Conservation (phyloP, 2,113 vertebrate species). For the Centropus bengalensis region DNA sequence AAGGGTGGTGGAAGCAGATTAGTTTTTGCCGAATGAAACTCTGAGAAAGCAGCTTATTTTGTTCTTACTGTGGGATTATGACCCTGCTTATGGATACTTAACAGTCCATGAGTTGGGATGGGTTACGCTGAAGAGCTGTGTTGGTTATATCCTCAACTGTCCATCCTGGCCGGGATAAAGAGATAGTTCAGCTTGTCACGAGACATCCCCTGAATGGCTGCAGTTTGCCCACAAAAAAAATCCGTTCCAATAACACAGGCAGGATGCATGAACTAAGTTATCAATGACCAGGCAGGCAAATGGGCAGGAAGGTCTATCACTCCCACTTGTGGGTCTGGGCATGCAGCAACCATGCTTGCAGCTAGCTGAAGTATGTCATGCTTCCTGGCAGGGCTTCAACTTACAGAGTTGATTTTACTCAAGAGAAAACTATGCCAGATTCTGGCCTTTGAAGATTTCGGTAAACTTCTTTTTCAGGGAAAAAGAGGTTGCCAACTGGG, state of each 20-base stretch:
- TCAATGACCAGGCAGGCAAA: rapidly evolving
- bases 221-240: rapidly evolving
- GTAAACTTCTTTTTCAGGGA: constrained; percentile 46
- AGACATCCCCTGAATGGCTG: neutral
- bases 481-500: constrained; percentile 41
- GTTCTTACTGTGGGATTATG: neutral
- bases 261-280: rapidly evolving
- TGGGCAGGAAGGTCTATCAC: neutral
- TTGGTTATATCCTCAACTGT: rapidly evolving
- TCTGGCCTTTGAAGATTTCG: constrained; percentile 55
- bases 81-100: neutral
- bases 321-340: neutral
- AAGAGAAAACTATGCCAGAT: constrained; percentile 4
- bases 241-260: rapidly evolving
- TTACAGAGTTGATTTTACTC: constrained; percentile 6
- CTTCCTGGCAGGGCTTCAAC: neutral
- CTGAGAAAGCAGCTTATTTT: neutral
- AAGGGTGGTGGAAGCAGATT: neutral
- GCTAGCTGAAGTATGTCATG: rapidly evolving
- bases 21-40: neutral
- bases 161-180: neutral
- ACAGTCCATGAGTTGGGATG: too few relatives aligned
- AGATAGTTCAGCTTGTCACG: neutral
- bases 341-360: rapidly evolving
- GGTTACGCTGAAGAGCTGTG: neutral